These are phyloP conservation scores for Zapornia atra DNA, from an alignment of 2,113 vertebrate genomes.

Conservation along the genomic window DNA sequence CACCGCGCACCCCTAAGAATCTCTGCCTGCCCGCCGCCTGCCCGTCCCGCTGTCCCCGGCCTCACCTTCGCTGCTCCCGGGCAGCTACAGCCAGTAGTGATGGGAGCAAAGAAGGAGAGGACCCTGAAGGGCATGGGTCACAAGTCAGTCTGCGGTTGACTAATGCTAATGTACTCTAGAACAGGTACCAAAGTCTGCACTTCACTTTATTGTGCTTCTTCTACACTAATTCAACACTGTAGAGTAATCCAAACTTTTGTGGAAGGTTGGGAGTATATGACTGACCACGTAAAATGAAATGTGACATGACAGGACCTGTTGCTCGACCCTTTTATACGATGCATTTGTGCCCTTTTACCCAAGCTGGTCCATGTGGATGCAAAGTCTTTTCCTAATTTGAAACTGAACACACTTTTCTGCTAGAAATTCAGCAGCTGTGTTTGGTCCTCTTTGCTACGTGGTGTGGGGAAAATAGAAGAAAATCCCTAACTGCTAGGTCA, in stretches of 20 bases:
- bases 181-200: fast-evolving
- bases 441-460: not conserved
- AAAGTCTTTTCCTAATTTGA: not conserved
- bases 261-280: not conserved
- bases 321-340: not conserved
- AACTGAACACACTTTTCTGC: fast-evolving
- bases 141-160: not conserved
- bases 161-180: not conserved
- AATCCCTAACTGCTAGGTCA: not conserved
- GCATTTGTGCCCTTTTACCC: not conserved
- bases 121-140: too few species aligned
- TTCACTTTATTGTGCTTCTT: not conserved
- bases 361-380: not conserved
- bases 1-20: fast-evolving
- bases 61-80: fast-evolving
- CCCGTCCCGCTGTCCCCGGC: not conserved
- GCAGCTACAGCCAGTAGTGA: not conserved
- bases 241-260: not conserved
- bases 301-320: fast-evolving
- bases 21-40: too few species aligned
- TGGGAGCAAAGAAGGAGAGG: not conserved
- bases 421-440: not conserved
- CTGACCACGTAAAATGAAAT: too few species aligned
- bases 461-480: not conserved
- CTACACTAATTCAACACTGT: not conserved